Base-by-base conservation (phyloP, 2,113 vertebrate genomes). In the Toxostoma redivivum region DNA sequence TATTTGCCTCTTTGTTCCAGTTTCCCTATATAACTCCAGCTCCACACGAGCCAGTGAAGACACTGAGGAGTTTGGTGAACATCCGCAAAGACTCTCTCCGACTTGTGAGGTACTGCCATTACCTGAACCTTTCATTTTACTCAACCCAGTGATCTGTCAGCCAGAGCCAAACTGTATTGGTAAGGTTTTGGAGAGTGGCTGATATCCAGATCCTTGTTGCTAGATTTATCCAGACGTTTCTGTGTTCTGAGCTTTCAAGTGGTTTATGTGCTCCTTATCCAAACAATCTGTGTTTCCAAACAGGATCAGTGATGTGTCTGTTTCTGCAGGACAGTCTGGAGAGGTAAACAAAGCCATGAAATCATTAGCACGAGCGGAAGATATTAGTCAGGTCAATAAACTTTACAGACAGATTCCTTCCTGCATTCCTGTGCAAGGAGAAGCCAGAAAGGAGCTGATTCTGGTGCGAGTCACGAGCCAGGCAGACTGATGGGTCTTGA, bases 21-120 rank as follows among this genome's bases (percentile, higher is more conserved):
- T 99, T 99, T 94, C 99, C 99, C 5, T 99, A 99, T 11, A 98
- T 99, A 82, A 99, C 99, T 20, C 99, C 99, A 31, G 99, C 99
- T 14, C 99, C 99, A n/a, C 99, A 99, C 0, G 99, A 99, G 95
- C 99, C 99, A 0, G 99, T 99, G 94, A 99, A 99, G 98, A 99
- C 99, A 0, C 97, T 99, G 87, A 98, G 99, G 84, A 99, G 99
- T 96, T 97, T 99, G 92, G 99, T 99, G 93, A 99, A 99, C 95
- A 99, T 99, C 82, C 99, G 99, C 33, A 99, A 99, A 93, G 99
- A 99, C 89, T 99, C 99, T 15, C 97, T 99, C 19, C 98, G 99
- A 5, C 98, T 99, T 9, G 98, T 99, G 96, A 99, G 99, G 99
- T 99, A 98, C 70, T 65, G 47, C 17, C 35, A 9, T 4, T 33